Conservation (phyloP, 2,113 vertebrate genomes). For the Perca flavescens region DNA sequence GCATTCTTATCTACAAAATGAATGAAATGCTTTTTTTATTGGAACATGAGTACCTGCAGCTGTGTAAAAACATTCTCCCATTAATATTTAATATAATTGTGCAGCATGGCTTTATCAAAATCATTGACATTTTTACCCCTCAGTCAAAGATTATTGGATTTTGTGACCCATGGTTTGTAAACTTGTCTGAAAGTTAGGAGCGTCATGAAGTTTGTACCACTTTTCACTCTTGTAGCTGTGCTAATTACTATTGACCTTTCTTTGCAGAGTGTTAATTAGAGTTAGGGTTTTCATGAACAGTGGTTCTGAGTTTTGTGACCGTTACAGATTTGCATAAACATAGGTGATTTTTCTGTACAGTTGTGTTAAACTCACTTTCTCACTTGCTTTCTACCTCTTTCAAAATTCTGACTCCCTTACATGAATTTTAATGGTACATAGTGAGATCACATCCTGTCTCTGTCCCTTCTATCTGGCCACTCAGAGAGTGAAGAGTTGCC, state of each 20-base stretch:
- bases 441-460: slow-evolving; percentile 2
- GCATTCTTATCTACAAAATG: not conserved
- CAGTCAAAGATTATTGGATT: not conserved
- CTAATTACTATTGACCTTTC: not conserved
- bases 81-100: not conserved
- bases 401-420: not conserved
- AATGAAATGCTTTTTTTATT: not conserved
- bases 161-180: not conserved
- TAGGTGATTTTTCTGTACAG: not conserved
- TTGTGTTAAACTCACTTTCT: not conserved
- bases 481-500: slow-evolving; percentile 47
- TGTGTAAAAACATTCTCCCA: not conserved
- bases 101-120: not conserved
- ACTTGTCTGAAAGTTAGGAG: not conserved
- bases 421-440: not conserved
- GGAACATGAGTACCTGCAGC: not conserved
- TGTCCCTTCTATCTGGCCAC: slow-evolving; percentile 19
- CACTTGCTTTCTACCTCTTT: not conserved
- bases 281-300: not conserved
- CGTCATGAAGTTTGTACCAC: not conserved
- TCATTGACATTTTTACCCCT: not conserved
- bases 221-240: not conserved
- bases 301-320: not conserved
- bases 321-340: not conserved
- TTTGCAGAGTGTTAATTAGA: not conserved